A percentile compares a stretch with the other conserved stretches of the same genome.
phyloP scores from a whole-genome alignment of 2,797 vertebrate genomes.

The Limosa lapponica region DNA sequence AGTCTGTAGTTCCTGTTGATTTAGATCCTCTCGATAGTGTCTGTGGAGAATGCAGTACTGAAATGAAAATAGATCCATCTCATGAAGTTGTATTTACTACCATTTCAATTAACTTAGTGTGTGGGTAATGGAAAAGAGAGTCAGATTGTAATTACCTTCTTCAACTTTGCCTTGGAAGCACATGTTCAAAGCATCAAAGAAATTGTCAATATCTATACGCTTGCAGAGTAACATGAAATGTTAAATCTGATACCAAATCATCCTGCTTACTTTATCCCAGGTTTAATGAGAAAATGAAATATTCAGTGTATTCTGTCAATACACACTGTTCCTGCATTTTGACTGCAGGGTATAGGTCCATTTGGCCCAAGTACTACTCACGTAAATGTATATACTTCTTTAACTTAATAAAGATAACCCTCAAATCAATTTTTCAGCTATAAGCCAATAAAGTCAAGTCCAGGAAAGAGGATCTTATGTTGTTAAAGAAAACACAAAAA shows the following conservation, averaged over 20 bases:
- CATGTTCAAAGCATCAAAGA: background rate
- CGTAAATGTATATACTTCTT: background rate
- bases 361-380: background rate
- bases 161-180: background rate
- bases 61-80: constrained; percentile 39
- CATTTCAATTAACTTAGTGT: constrained; percentile 21
- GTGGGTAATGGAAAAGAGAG: background rate
- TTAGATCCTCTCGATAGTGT: background rate
- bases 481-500: background rate
- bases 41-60: background rate
- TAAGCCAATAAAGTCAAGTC: background rate
- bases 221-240: background rate
- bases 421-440: background rate
- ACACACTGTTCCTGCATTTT: background rate
- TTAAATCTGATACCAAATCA: constrained; percentile 2
- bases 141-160: constrained; percentile 10
- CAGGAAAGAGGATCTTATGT: background rate
- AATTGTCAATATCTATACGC: background rate
- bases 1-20: constrained; percentile 24
- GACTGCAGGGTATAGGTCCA: background rate
- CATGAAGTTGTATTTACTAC: background rate
- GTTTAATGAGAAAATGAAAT: background rate
- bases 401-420: background rate
- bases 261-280: background rate
- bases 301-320: background rate